Evolutionary conservation across 2,888 invertebrate genomes (phyloP), one percentile per base, ranked within the genome.

Genomic region (Oeneis ivallda): DNA sequence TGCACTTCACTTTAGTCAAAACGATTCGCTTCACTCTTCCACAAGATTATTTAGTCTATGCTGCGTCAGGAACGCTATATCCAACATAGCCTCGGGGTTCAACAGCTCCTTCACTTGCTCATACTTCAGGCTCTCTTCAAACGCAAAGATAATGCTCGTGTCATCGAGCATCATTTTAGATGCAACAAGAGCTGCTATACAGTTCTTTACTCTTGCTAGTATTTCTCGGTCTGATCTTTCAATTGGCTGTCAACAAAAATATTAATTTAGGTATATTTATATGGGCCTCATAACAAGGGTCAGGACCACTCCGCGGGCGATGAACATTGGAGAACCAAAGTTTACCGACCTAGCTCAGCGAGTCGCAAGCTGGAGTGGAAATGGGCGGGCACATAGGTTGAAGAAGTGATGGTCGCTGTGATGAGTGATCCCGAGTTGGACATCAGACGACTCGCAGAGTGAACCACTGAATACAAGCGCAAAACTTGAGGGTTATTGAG

Each of bases 111-210:
- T 93, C 10, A 96, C 95, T 68, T 91, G 82, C 11, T 93, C 93
- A 81, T 97, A 98, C 81, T 96, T 96, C 49, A 94, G 84, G 7
- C 98, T 98, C 79, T 96, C 97, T 74, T 98, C 97, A 83, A 95
- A 99, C 0, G 98, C 97, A 81, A 96, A 96, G 74, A 96, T 93
- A 56, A 99, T 96, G 77, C 97, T 98, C 0, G 98, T 98, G 80
- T 99, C 98, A 75, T 95, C 98, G 2, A 99, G 87, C 93, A 97
- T 95, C 89, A 99, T 95, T 80, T 96, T 96, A 72, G 97, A 96
- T 32, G 96, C 94, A 0, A 97, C 95, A 63, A 99, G 88, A 0
- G 97, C 96, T 56, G 96, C 86, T 70, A 99, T 95, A 81, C 98
- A 98, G 85, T 99, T 99, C 64, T 96, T 94, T 32, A 99, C 86